Base-by-base conservation (phyloP, 2,113 vertebrate species). In the Leptocoma aspasia region DNA sequence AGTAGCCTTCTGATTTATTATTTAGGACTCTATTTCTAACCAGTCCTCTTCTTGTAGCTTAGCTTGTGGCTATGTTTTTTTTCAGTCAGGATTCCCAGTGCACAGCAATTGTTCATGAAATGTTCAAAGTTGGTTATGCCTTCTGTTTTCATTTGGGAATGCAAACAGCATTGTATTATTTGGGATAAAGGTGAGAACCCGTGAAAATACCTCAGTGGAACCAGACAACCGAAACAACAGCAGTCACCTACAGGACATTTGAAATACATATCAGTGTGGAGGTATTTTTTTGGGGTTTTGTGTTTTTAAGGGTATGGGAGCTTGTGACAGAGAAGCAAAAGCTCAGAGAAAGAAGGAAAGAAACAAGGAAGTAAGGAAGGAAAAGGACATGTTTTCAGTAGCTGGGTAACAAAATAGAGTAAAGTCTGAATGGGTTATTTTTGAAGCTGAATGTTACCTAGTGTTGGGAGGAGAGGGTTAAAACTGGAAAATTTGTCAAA, bases 41-140 rank as follows among this genome's bases (percentile, higher is more conserved):
- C 56, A 75, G 41, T 23, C 37, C 18, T 92, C 57, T 95, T 92
- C 94, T 83, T 86, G 61, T 88, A 88, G 65, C 93, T 95, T 96
- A 96, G 50, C 64, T 95, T 92, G 68, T 59, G 78, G 82, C 91
- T 82, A 86, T 75, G 56, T 94, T 97, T 95, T 94, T 94, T 96
- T 96, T 95, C 80, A 86, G 81, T 81, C 83, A 95, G 52, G 77
- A 94, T 84, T 97, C 76, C 72, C 91, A 92, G 79, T 86, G 45
- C 42, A 92, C 56, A 94, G 59, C 52, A 77, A 84, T 87, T 92
- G 68, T 86, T 95, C 33, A 69, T 69, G 13, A 95, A 97, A 95
- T 73, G 12, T 81, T 87, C 5, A 0, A 76, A 23, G 24, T 60
- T 92, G 49, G 41, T 96, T 77, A 83, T 39, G 30, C 47, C 33